These are phyloP conservation scores for Meiosimyza decipiens DNA, from an alignment of 2,888 invertebrate species.

Conservation along the genomic window DNA sequence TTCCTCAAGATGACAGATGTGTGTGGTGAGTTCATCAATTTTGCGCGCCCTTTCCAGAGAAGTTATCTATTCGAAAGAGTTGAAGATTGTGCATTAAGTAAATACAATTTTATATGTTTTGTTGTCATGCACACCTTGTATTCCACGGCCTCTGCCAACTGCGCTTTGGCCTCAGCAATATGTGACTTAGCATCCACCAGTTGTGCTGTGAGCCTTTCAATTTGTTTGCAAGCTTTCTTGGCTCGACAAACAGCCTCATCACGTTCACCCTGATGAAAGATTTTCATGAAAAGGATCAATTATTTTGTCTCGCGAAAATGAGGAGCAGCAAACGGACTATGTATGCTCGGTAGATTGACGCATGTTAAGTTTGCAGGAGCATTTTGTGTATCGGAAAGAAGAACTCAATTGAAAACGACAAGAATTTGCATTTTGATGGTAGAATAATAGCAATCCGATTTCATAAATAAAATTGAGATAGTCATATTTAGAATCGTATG, in stretches of 20 bases:
- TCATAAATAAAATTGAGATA: too few relatives aligned
- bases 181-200: slow-evolving; percentile 84
- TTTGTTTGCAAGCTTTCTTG: slow-evolving; percentile 84
- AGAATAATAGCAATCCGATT: too few relatives aligned
- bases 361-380: too few relatives aligned
- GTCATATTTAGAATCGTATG: too few relatives aligned
- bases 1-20: slow-evolving; percentile 83
- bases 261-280: slow-evolving; percentile 70
- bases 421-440: too few relatives aligned
- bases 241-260: slow-evolving; percentile 77
- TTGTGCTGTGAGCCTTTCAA: slow-evolving; percentile 84
- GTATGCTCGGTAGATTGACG: too few relatives aligned
- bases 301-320: neutral
- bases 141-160: slow-evolving; percentile 86
- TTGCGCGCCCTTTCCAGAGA: slow-evolving; percentile 85
- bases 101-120: neutral
- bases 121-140: slow-evolving; percentile 74
- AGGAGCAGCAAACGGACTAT: too few relatives aligned
- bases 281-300: neutral
- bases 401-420: too few relatives aligned
- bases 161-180: slow-evolving; percentile 85
- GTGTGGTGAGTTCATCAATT: slow-evolving; percentile 84
- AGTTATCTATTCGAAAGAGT: slow-evolving; percentile 72
- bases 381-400: too few relatives aligned
- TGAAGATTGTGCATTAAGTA: neutral